Evolutionary conservation across 2,797 vertebrate genomes (phyloP).

Genomic region (Cirrhinus molitorella): DNA sequence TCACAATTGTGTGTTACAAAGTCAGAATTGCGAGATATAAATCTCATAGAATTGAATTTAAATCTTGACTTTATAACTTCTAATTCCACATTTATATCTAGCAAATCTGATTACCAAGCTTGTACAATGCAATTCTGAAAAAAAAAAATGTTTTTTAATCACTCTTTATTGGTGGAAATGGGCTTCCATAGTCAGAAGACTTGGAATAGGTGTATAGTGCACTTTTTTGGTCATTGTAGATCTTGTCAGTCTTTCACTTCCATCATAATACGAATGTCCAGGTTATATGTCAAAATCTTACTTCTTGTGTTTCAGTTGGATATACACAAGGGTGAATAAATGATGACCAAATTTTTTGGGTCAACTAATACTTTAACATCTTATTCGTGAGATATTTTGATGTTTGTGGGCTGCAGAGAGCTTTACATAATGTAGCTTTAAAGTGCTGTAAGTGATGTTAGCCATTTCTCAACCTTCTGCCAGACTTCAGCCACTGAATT

Average conservation of each 20-base stretch:
- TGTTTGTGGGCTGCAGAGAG: background rate
- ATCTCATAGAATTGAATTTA: no score
- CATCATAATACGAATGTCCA: background rate
- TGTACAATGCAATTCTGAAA: no score
- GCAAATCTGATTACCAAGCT: no score
- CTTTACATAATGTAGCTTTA: conserved; percentile 3
- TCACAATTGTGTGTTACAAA: no score
- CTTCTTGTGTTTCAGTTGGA: background rate
- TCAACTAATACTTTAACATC: background rate
- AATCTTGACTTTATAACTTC: no score
- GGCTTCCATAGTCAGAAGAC: background rate
- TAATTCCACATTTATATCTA: no score
- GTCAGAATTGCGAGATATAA: no score
- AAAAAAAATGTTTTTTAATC: no score
- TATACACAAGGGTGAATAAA: background rate
- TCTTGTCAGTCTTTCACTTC: background rate
- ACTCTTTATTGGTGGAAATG: no score
- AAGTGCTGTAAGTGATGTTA: background rate
- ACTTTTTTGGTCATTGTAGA: background rate
- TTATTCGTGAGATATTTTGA: background rate
- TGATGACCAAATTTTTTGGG: background rate
- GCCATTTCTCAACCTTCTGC: background rate
- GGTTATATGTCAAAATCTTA: background rate
- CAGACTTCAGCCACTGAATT: conserved; percentile 23
- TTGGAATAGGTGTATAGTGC: background rate